Conservation (phyloP, 2,113 vertebrate species). For the Caranx melampygus region DNA sequence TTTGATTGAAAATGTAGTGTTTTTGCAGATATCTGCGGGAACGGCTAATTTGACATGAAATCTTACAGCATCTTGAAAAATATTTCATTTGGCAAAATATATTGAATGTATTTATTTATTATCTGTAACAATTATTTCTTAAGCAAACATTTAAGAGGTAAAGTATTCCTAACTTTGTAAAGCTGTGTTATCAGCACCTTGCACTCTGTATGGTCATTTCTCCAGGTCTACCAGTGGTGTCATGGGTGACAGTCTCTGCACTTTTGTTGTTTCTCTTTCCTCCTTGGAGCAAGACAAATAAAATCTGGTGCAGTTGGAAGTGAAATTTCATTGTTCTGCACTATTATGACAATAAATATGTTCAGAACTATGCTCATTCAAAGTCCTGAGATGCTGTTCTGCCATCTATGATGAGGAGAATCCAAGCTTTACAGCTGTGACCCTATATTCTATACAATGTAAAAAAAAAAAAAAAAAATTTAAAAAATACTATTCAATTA, state of each 20-base stretch:
- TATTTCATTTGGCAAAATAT: slow-evolving; percentile 38
- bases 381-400: background rate
- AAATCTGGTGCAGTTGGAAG: background rate
- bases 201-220: background rate
- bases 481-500: slow-evolving; percentile 26
- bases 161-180: background rate
- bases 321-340: background rate
- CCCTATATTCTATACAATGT: slow-evolving; percentile 9
- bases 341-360: slow-evolving; percentile 43
- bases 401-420: background rate
- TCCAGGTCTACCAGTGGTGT: background rate
- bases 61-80: background rate
- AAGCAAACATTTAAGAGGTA: background rate
- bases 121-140: background rate
- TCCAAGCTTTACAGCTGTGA: slow-evolving; percentile 14
- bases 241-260: background rate
- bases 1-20: background rate
- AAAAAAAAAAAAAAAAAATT: slow-evolving; percentile 38
- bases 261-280: slow-evolving; percentile 1
- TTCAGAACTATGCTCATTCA: slow-evolving; percentile 11
- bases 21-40: background rate
- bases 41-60: slow-evolving; percentile 18
- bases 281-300: background rate
- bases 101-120: slow-evolving; percentile 18
- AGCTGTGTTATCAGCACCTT: background rate